Conservation (phyloP, 2,888 invertebrate genomes). For the Cataglyphis altisquamis region DNA sequence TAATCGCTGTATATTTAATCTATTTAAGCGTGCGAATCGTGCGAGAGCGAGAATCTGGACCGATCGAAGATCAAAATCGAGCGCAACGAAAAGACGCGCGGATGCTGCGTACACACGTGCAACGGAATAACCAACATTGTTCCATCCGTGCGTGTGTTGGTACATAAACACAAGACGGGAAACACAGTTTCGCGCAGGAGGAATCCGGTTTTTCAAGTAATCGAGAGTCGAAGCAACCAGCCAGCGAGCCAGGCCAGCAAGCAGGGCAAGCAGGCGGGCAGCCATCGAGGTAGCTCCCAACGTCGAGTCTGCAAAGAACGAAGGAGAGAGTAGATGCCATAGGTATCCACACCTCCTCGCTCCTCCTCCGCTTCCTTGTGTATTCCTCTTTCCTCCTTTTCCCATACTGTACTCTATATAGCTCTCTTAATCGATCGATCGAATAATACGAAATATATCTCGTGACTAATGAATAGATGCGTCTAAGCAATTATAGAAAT, state of each 20-base stretch:
- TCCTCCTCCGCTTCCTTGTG: constrained; percentile 69
- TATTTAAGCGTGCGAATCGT: neutral
- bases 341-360: constrained; percentile 76
- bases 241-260: constrained; percentile 64
- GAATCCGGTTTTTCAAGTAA: constrained; percentile 86
- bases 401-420: constrained; percentile 73
- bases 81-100: constrained; percentile 43
- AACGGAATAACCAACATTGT: constrained; percentile 62
- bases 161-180: constrained; percentile 82
- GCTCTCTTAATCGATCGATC: constrained; percentile 74
- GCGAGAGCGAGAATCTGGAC: constrained; percentile 26
- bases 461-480: constrained; percentile 65
- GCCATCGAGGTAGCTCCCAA: constrained; percentile 68
- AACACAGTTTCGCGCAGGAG: constrained; percentile 83
- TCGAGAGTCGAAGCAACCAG: constrained; percentile 77
- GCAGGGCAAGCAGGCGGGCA: constrained; percentile 66
- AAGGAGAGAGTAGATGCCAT: constrained; percentile 75
- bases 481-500: neutral
- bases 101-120: constrained; percentile 58
- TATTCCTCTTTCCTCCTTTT: constrained; percentile 71
- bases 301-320: constrained; percentile 67
- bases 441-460: constrained; percentile 71
- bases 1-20: constrained; percentile 2
- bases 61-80: constrained; percentile 29
- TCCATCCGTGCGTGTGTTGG: constrained; percentile 68